Evolutionary conservation across 2,113 vertebrate genomes (phyloP).

Genomic region (human (Homo sapiens)): DNA sequence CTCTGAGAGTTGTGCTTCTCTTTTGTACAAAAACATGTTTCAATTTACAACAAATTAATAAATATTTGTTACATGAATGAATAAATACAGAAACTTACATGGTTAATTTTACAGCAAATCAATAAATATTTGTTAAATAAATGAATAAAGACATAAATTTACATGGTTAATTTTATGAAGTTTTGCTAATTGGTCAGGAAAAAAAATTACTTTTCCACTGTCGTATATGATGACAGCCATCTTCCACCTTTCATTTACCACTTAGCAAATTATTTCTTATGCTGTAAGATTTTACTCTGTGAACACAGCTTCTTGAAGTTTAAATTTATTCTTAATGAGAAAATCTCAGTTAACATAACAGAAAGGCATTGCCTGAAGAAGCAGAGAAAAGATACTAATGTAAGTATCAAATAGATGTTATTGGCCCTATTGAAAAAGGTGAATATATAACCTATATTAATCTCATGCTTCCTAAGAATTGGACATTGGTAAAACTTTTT

Average conservation of each 20-base stretch:
- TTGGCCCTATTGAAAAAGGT: background rate
- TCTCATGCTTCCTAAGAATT: background rate
- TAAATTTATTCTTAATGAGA: conserved; percentile 33
- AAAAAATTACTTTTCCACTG: background rate
- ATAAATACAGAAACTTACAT: background rate
- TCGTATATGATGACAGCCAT: background rate
- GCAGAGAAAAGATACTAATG: conserved; percentile 15
- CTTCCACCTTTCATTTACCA: background rate
- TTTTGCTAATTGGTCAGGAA: background rate
- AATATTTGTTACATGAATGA: background rate
- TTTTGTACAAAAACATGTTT: background rate
- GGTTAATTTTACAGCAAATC: background rate
- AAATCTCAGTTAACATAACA: conserved; percentile 38
- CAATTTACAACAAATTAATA: background rate
- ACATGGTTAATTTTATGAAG: background rate
- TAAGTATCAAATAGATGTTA: background rate
- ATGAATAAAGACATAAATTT: background rate
- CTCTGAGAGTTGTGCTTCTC: background rate
- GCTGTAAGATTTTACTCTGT: background rate
- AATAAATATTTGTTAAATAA: background rate
- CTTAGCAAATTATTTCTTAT: background rate
- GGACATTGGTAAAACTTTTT: background rate
- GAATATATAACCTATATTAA: background rate
- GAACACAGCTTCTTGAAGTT: background rate
- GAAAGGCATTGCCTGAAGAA: background rate